These are phyloP conservation scores for Tupiocoris notatus DNA, from an alignment of 2,888 invertebrate species.

Conservation along the genomic window DNA sequence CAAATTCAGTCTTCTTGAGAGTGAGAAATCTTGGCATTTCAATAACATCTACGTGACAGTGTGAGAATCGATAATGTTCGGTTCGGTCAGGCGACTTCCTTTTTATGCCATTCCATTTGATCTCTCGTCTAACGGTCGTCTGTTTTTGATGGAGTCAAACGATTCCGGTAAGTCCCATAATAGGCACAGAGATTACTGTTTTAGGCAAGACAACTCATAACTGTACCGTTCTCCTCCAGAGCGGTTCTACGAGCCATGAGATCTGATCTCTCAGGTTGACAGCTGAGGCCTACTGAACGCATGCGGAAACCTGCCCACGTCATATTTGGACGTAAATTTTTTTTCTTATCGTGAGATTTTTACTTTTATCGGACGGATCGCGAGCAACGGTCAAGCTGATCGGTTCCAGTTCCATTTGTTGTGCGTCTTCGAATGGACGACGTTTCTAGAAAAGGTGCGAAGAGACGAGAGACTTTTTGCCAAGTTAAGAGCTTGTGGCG, in stretches of 20 bases:
- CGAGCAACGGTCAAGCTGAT: not conserved
- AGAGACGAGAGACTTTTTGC: no score
- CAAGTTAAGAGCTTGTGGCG: no score
- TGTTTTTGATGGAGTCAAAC: not conserved
- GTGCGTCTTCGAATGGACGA: no score
- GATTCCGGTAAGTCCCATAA: not conserved
- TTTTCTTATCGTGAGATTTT: not conserved
- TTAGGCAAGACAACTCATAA: constrained; percentile 11
- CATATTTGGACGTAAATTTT: not conserved
- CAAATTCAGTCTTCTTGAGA: no score
- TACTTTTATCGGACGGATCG: not conserved
- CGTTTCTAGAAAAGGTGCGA: no score
- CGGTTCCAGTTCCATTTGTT: no score
- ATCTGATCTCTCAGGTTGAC: not conserved
- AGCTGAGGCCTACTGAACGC: not conserved
- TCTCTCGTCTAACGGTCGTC: not conserved
- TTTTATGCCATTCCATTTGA: not conserved
- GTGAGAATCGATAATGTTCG: not conserved
- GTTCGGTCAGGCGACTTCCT: not conserved
- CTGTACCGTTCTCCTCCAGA: constrained; percentile 15
- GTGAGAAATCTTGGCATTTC: no score
- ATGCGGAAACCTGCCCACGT: not conserved
- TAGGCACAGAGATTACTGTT: not conserved
- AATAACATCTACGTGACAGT: no score
- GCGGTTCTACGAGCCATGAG: not conserved